Evolutionary conservation across 1,140 invertebrate genomes (phyloP).

Genomic region (Andricus grossulariae): DNA sequence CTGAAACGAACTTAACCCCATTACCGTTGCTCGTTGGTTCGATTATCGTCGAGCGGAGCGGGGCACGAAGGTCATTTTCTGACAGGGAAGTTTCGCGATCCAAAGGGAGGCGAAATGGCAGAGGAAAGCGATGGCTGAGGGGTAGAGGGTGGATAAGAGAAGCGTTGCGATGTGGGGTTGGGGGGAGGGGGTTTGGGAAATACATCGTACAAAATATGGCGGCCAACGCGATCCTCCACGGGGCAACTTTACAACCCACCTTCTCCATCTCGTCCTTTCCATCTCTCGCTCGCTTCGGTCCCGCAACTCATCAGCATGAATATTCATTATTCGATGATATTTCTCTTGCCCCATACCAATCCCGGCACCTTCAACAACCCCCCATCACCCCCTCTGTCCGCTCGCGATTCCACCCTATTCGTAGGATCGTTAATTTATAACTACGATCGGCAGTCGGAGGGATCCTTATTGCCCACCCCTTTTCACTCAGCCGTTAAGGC

Average conservation of each 20-base stretch:
- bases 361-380: slow-evolving; percentile 49
- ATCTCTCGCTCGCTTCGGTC: slow-evolving; percentile 66
- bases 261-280: slow-evolving; percentile 62
- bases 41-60: slow-evolving; percentile 41
- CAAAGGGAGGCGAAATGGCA: slow-evolving; percentile 56
- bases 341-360: slow-evolving; percentile 66
- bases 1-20: slow-evolving; percentile 24
- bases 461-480: slow-evolving; percentile 51
- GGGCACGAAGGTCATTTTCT: slow-evolving; percentile 50
- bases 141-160: slow-evolving; percentile 52
- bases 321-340: slow-evolving; percentile 77
- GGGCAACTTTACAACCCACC: slow-evolving; percentile 72
- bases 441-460: slow-evolving; percentile 67
- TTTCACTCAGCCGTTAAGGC: slow-evolving; percentile 44
- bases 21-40: slow-evolving; percentile 23
- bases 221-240: slow-evolving; percentile 72
- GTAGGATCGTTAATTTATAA: slow-evolving; percentile 73
- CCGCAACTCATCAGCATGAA: slow-evolving; percentile 75
- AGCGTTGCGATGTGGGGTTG: slow-evolving; percentile 43
- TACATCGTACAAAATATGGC: slow-evolving; percentile 73
- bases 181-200: slow-evolving; percentile 56
- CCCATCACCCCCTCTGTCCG: slow-evolving; percentile 49
- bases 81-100: slow-evolving; percentile 47
- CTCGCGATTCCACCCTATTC: slow-evolving; percentile 51
- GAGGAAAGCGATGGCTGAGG: slow-evolving; percentile 53